phyloP scores from a whole-genome alignment of 2,113 vertebrate species.

The Jacana jacana region DNA sequence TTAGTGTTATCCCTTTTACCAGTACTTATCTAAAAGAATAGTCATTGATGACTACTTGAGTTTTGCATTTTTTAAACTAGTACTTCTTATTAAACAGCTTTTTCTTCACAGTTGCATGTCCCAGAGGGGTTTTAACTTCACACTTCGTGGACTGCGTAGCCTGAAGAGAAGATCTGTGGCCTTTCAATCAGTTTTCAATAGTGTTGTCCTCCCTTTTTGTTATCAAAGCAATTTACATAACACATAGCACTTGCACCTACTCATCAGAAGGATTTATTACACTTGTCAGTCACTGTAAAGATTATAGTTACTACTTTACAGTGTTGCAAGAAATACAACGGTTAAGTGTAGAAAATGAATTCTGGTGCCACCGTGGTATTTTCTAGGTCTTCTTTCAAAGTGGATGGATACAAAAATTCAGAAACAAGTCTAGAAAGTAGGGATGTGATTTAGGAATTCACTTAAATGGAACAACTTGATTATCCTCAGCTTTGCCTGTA shows the following conservation, averaged over 20 bases:
- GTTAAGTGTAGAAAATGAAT: neutral
- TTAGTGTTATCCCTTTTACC: neutral
- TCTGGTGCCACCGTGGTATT: neutral
- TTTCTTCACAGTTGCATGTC: neutral
- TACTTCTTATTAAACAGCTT: neutral
- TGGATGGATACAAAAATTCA: neutral
- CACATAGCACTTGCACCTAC: neutral
- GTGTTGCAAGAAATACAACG: neutral
- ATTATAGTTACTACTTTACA: neutral
- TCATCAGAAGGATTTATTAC: neutral
- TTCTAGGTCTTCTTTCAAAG: neutral
- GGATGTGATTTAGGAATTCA: neutral
- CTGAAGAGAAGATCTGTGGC: neutral
- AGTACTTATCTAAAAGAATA: neutral
- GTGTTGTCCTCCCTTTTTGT: neutral
- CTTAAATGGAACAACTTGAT: neutral
- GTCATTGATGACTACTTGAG: neutral
- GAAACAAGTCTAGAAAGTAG: neutral
- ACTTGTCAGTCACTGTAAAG: neutral
- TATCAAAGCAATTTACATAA: neutral
- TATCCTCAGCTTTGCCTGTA: neutral
- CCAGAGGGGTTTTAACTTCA: neutral
- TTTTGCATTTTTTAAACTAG: neutral
- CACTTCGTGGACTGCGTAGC: neutral
- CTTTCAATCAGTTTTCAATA: neutral